Evolutionary conservation across 1,140 invertebrate species (phyloP).

Genomic region (Geopemphigus sp.): DNA sequence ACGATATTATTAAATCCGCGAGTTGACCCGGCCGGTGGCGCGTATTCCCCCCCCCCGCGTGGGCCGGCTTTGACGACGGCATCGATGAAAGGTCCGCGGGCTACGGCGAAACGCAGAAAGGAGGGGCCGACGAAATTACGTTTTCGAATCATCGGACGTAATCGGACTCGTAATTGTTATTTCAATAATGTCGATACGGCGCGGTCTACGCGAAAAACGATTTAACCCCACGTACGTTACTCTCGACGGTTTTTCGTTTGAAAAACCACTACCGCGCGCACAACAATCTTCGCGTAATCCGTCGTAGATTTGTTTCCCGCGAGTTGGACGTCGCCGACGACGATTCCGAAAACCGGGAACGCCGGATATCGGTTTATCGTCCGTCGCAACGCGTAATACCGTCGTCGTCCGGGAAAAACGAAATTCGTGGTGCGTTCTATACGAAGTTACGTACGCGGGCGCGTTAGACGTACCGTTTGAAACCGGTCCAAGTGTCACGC

Average conservation of each 20-base stretch:
- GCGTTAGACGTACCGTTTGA: no score
- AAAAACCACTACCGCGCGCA: background rate
- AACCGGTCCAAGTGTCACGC: background rate
- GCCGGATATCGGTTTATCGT: no score
- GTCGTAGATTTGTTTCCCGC: background rate
- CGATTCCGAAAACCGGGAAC: background rate
- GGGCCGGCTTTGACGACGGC: no score
- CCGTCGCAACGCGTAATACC: no score
- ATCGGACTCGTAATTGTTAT: background rate
- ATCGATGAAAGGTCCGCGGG: background rate
- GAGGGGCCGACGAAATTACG: background rate
- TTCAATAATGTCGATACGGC: background rate
- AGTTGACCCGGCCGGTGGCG: background rate
- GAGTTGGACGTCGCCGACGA: background rate
- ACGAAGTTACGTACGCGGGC: no score
- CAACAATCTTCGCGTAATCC: background rate
- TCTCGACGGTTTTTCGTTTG: constrained; percentile 4
- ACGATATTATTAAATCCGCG: background rate
- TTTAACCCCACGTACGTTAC: constrained; percentile 11
- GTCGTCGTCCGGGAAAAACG: no score
- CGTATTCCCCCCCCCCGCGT: no score
- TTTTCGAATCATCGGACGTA: constrained; percentile 15
- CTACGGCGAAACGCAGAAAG: background rate
- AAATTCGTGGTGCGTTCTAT: no score
- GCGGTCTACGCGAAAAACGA: constrained; percentile 32